Base-by-base conservation (phyloP, 2,888 invertebrate genomes). In the Epirrhoe tristata region DNA sequence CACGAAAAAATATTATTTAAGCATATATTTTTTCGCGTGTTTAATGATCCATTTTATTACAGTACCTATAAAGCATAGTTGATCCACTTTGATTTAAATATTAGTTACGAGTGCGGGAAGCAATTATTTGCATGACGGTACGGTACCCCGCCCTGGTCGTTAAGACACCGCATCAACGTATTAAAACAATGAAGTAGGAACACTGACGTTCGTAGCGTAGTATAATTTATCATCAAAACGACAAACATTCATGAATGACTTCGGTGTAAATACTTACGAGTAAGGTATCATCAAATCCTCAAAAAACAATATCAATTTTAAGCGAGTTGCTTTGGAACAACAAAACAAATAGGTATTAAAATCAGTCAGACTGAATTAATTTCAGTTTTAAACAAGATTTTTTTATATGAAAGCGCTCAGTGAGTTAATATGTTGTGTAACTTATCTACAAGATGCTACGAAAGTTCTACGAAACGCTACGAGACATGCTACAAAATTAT, bases 161-260 rank as follows among this genome's bases (percentile, higher is more conserved):
- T 90, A 89, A 82, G 84, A 81, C 69, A 70, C 83, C 81, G 85
- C 87, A 86, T 77, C 83, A 82, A 82, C 80, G 76, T 84, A 77
- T 87, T 85, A 87, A 77, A 74, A 72, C 72, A 82, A 81, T 84
- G 75, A 80, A 79, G 60, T 57, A 62, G 58, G 16, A 54, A 52
- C 32, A n/a, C n/a, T n/a, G n/a, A n/a, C n/a, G n/a, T n/a, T n/a
- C n/a, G n/a, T n/a, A n/a, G n/a, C n/a, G n/a, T n/a, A n/a, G n/a
- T n/a, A n/a, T n/a, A n/a, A n/a, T 24, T 24, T 24, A 24, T 24
- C 24, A 24, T 24, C 24, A 24, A 24, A 24, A 24, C 24, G 24
- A 24, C 3, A 24, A 24, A 24, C 24, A 24, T 24, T 24, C 24
- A 24, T 24, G 24, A 24, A 24, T 2, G 3, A 3, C 24, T 24